Conservation (phyloP, 37 sponge, comb jelly and placozoan species). For the Petrosia ficiformis region DNA sequence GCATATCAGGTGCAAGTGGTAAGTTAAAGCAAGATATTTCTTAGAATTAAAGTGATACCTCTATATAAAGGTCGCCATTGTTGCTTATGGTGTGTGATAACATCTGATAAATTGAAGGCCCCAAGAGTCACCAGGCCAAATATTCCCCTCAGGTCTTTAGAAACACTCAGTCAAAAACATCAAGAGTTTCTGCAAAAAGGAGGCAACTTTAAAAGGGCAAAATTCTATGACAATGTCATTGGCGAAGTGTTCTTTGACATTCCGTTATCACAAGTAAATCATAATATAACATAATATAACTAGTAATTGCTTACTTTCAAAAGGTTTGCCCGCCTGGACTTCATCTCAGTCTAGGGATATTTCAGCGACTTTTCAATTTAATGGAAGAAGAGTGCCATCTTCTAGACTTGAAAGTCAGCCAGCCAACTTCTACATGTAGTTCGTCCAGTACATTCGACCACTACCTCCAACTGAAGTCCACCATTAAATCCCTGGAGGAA, state of each 20-base stretch:
- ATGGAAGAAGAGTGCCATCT: constrained; percentile 30
- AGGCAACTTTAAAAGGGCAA: constrained; percentile 5
- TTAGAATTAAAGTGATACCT: background rate
- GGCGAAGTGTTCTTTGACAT: constrained; percentile 8
- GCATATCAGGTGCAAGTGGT: constrained; percentile 38
- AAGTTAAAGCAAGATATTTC: background rate
- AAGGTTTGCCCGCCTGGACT: constrained; percentile 54
- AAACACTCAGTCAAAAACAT: background rate
- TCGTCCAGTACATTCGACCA: background rate
- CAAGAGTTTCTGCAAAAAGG: background rate
- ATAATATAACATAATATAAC: background rate
- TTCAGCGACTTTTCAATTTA: constrained; percentile 14
- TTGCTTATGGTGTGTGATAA: constrained; percentile 29
- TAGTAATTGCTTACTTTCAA: no score
- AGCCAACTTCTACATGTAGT: background rate
- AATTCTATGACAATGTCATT: constrained; percentile 38
- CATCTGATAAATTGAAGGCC: background rate
- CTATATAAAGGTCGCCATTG: constrained; percentile 20
- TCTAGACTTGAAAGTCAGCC: constrained; percentile 13
- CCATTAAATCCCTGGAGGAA: background rate
- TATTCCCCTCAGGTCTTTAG: background rate
- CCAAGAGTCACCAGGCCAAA: background rate
- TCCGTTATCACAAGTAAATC: constrained; percentile 10
- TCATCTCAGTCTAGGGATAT: constrained; percentile 44
- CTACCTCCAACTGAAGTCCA: background rate